phyloP scores from a whole-genome alignment of 1,140 invertebrate genomes.

The Macrobrachium nipponense region DNA sequence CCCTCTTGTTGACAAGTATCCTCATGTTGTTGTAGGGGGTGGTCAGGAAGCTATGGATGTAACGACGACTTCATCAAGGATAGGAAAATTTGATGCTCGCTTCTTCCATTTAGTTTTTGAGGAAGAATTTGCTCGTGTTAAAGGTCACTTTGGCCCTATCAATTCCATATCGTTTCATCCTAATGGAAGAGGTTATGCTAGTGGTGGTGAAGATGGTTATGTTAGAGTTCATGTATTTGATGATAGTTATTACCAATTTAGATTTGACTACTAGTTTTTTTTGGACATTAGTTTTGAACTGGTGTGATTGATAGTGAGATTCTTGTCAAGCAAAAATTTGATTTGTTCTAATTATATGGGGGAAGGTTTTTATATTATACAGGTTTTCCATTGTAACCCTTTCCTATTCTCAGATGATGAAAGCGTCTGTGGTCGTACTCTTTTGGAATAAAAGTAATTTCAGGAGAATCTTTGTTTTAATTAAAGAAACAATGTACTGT shows the following conservation, averaged over 20 bases:
- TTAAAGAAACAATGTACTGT: neutral
- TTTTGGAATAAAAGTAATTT: slow-evolving; percentile 53
- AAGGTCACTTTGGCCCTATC: slow-evolving; percentile 99
- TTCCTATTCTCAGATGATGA: slow-evolving; percentile 9
- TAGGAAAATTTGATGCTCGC: slow-evolving; percentile 97
- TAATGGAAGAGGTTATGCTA: slow-evolving; percentile 95
- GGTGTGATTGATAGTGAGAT: neutral
- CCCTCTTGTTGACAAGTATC: slow-evolving; percentile 87
- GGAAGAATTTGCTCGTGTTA: slow-evolving; percentile 98
- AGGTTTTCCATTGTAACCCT: neutral
- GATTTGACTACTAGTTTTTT: slow-evolving; percentile 84
- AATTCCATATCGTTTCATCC: slow-evolving; percentile 99
- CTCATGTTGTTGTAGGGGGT: slow-evolving; percentile 89
- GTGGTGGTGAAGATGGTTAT: slow-evolving; percentile 99
- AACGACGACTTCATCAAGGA: slow-evolving; percentile 93
- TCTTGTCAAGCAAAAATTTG: neutral
- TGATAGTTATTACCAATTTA: slow-evolving; percentile 95
- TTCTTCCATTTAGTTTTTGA: slow-evolving; percentile 99
- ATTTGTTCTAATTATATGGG: neutral
- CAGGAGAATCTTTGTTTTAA: slow-evolving; percentile 15
- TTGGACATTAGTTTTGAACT: neutral
- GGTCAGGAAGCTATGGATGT: slow-evolving; percentile 99
- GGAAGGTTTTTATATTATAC: no score
- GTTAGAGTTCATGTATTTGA: slow-evolving; percentile 97
- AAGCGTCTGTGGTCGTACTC: slow-evolving; percentile 18